Conservation (phyloP, 2,797 vertebrate species). For the Channallabes apus region DNA sequence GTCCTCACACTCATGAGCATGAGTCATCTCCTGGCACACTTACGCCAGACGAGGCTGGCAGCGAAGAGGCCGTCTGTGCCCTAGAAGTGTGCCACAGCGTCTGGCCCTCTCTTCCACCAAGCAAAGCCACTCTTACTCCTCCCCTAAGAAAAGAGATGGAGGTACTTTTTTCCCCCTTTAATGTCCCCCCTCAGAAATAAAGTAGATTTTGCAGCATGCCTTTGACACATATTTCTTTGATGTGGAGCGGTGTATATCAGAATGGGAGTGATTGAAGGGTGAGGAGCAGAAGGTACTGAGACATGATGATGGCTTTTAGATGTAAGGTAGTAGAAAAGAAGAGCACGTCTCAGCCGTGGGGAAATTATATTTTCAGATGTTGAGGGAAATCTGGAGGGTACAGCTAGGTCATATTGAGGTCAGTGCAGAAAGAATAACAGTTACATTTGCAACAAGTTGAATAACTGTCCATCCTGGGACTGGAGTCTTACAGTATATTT, state of each 20-base stretch:
- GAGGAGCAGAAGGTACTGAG: constrained; percentile 18
- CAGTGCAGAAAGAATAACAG: constrained; percentile 30
- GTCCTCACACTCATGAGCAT: constrained; percentile 60
- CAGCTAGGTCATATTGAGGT: constrained; percentile 38
- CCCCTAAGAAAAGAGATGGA: constrained; percentile 36
- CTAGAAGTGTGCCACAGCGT: constrained; percentile 57
- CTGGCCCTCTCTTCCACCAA: constrained; percentile 53
- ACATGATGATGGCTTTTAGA: constrained; percentile 28
- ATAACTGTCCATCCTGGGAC: constrained; percentile 14
- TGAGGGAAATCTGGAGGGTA: constrained; percentile 30
- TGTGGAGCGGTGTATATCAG: neutral
- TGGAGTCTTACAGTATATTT: neutral
- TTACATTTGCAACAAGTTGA: constrained; percentile 37
- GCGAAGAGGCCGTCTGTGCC: constrained; percentile 56
- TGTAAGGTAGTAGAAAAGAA: constrained; percentile 33
- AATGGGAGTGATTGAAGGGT: neutral
- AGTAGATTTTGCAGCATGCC: constrained; percentile 5
- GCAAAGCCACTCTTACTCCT: constrained; percentile 39
- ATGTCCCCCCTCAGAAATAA: constrained; percentile 26
- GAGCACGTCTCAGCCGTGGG: constrained; percentile 36
- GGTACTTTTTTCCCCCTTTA: neutral
- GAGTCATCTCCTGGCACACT: constrained; percentile 58
- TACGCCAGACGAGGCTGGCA: constrained; percentile 55
- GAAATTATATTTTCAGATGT: constrained; percentile 40
- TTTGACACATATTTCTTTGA: constrained; percentile 34